Evolutionary conservation across 2,888 invertebrate species (phyloP).

Genomic region (Ferrisia virgata): DNA sequence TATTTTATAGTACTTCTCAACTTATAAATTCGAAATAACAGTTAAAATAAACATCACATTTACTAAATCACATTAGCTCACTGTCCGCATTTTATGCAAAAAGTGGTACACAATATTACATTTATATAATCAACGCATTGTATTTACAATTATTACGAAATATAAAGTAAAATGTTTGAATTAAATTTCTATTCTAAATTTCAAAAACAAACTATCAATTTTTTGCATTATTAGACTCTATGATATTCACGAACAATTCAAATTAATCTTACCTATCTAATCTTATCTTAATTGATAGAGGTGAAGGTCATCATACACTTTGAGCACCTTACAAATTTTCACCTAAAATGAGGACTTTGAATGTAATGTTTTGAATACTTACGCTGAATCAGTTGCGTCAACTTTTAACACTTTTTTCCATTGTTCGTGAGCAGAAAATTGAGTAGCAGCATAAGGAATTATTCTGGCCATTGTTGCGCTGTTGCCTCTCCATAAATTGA

Average conservation of each 20-base stretch:
- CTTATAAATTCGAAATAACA: no score
- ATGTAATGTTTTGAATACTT: background rate
- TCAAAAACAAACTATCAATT: no score
- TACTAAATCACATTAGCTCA: no score
- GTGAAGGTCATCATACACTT: background rate
- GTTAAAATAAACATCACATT: no score
- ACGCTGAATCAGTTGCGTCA: conserved; percentile 56
- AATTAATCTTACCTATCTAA: background rate
- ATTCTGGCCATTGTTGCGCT: conserved; percentile 97
- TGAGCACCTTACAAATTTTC: background rate
- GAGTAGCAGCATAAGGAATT: conserved; percentile 94
- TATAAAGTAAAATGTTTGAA: no score
- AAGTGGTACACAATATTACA: no score
- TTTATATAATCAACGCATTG: no score
- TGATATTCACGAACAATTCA: background rate
- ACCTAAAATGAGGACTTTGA: background rate
- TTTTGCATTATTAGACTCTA: background rate
- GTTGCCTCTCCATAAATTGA: conserved; percentile 94
- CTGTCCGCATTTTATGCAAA: no score
- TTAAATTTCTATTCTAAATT: no score
- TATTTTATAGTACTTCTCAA: no score
- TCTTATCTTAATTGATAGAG: background rate
- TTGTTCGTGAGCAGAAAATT: conserved; percentile 97
- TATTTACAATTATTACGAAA: no score
- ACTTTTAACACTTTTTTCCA: conserved; percentile 79